These are phyloP conservation scores for Toxostoma redivivum DNA, from an alignment of 2,113 vertebrate genomes.

Conservation along the genomic window DNA sequence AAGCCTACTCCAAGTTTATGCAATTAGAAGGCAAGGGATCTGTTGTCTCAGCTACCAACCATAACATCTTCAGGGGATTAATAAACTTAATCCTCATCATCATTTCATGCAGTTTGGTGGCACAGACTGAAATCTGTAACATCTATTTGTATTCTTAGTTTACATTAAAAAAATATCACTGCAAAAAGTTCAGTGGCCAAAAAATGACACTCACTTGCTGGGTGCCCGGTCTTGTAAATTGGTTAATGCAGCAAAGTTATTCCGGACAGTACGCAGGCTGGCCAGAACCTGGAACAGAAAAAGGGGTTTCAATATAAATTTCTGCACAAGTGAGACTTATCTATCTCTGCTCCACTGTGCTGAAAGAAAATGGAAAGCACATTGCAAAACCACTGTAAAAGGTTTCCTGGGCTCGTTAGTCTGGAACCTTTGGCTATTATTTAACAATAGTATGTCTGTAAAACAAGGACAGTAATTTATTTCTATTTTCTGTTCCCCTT, in stretches of 20 bases:
- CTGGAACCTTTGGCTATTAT: neutral
- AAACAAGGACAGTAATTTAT: neutral
- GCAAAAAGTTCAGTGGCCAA: neutral
- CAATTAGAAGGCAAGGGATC: neutral
- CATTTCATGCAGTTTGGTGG: neutral
- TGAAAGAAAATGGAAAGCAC: neutral
- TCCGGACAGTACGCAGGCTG: constrained; percentile 95
- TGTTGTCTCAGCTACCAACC: neutral
- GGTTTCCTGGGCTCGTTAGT: neutral
- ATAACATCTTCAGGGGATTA: neutral
- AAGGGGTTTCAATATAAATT: neutral
- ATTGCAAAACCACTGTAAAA: neutral
- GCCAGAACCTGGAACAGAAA: constrained; percentile 87
- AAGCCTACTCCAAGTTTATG: neutral
- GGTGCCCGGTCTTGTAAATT: constrained; percentile 93
- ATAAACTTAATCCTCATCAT: neutral
- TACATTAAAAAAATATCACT: neutral
- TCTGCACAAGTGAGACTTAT: neutral
- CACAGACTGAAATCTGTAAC: neutral
- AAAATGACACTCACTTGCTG: constrained; percentile 85
- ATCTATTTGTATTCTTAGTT: neutral
- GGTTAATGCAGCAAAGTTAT: constrained; percentile 98
- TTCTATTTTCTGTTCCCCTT: neutral
- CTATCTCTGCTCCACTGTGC: neutral
- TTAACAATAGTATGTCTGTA: neutral